Evolutionary conservation across 2,888 invertebrate genomes (phyloP).

Genomic region (Pomacea canaliculata): DNA sequence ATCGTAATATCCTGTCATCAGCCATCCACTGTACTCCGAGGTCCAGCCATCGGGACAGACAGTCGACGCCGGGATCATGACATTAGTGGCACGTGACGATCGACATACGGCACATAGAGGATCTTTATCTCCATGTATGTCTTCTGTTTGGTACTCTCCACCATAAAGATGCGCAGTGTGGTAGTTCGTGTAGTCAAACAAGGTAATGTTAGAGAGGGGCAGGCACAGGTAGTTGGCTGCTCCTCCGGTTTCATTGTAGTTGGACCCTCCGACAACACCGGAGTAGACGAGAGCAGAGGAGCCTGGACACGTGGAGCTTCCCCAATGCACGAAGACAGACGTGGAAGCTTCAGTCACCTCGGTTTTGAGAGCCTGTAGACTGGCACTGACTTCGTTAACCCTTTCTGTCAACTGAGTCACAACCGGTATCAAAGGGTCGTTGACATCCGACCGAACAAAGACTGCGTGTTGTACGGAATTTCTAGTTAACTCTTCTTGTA

Average conservation of each 20-base stretch:
- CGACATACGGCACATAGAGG: constrained; percentile 20
- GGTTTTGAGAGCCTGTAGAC: neutral
- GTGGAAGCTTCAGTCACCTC: neutral
- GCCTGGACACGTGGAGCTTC: constrained; percentile 11
- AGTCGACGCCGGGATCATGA: constrained; percentile 14
- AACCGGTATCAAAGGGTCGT: neutral
- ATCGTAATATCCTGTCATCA: constrained; percentile 12
- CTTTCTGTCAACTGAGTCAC: neutral
- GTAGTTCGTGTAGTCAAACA: neutral
- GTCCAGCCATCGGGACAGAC: constrained; percentile 10
- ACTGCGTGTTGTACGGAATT: no score
- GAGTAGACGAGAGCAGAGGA: constrained; percentile 5
- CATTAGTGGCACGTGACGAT: constrained; percentile 10
- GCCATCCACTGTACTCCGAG: constrained; percentile 11
- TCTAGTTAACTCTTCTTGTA: no score
- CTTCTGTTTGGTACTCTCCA: constrained; percentile 9
- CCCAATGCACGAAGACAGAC: constrained; percentile 19
- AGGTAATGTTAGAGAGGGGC: neutral
- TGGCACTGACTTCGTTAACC: neutral
- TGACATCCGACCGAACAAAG: neutral
- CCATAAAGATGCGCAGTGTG: constrained; percentile 3
- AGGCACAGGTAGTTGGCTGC: constrained; percentile 16
- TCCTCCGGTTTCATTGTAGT: neutral
- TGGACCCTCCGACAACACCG: constrained; percentile 11
- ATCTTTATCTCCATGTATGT: constrained; percentile 7